These are phyloP conservation scores for Austrofundulus limnaeus DNA, from an alignment of 2,113 vertebrate genomes.

Conservation along the genomic window DNA sequence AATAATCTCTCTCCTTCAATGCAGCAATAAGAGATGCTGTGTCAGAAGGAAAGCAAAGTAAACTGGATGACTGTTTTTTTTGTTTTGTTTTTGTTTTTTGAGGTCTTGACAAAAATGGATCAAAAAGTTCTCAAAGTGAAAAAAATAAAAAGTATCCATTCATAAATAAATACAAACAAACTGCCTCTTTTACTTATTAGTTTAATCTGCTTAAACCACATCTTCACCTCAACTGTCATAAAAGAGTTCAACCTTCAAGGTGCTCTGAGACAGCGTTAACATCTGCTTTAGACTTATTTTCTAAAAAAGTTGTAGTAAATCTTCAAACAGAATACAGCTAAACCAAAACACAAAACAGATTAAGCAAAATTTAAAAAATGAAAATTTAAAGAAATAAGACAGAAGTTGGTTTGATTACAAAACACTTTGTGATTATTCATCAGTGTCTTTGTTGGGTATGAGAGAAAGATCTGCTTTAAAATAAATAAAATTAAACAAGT, in stretches of 20 bases:
- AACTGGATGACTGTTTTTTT: constrained; percentile 42
- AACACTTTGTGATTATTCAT: neutral
- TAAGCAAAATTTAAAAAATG: too few relatives aligned
- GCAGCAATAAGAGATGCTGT: constrained; percentile 40
- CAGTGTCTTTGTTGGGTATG: neutral
- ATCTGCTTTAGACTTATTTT: neutral
- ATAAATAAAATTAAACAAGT: too few relatives aligned
- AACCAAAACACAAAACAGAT: too few relatives aligned
- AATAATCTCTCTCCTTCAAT: constrained; percentile 64
- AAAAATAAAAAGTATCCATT: constrained; percentile 10
- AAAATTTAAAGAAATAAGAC: neutral
- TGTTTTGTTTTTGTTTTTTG: constrained; percentile 15
- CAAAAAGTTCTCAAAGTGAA: constrained; percentile 10
- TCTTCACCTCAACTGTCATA: constrained; percentile 2
- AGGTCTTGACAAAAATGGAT: constrained; percentile 10
- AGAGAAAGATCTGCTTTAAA: neutral
- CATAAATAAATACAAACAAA: constrained; percentile 2
- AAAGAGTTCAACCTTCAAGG: neutral
- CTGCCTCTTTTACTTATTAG: constrained; percentile 15
- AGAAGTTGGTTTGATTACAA: neutral
- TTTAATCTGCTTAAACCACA: constrained; percentile 18
- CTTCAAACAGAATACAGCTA: too few relatives aligned
- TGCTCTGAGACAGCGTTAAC: neutral
- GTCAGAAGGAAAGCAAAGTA: constrained; percentile 47
- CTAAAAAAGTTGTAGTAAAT: too few relatives aligned